Percentiles rank a stretch among this genome's conserved stretches.
These are phyloP conservation scores for Calosoma granatense DNA, from an alignment of 1,140 invertebrate genomes.

Conservation along the genomic window DNA sequence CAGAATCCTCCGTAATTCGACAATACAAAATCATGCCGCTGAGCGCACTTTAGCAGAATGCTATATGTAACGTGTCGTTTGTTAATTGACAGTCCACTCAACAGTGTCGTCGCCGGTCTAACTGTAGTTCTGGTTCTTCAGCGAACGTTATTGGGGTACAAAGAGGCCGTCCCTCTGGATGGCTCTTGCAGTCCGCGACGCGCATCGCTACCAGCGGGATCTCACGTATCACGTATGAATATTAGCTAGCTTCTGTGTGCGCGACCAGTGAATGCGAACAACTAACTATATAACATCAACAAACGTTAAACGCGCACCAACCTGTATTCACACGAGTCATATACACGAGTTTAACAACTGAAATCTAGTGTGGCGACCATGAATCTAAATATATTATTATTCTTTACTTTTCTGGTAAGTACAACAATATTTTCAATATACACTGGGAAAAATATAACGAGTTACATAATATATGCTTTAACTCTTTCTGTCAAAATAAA, in stretches of 20 bases:
- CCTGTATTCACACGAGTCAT: no score
- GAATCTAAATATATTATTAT: neutral
- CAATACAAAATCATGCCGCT: no score
- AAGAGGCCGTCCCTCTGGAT: conserved; percentile 1
- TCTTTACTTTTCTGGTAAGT: neutral
- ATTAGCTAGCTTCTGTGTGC: neutral
- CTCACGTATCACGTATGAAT: neutral
- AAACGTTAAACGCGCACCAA: no score
- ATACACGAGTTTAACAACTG: neutral
- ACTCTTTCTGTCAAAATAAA: no score
- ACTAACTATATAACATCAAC: neutral
- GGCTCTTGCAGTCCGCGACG: conserved; percentile 3
- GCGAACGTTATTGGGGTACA: conserved; percentile 3
- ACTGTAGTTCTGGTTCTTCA: conserved; percentile 5
- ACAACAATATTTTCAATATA: no score
- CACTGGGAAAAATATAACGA: no score
- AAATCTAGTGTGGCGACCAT: neutral
- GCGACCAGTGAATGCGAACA: neutral
- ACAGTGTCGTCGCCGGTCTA: neutral
- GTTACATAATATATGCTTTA: no score
- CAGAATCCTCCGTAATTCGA: no score
- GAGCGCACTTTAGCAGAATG: no score
- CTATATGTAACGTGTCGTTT: no score
- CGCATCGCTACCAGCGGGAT: conserved; percentile 1
- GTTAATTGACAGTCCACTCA: conserved; percentile 3